phyloP scores from a whole-genome alignment of 2,888 invertebrate genomes.

The Cataglyphis cursor region DNA sequence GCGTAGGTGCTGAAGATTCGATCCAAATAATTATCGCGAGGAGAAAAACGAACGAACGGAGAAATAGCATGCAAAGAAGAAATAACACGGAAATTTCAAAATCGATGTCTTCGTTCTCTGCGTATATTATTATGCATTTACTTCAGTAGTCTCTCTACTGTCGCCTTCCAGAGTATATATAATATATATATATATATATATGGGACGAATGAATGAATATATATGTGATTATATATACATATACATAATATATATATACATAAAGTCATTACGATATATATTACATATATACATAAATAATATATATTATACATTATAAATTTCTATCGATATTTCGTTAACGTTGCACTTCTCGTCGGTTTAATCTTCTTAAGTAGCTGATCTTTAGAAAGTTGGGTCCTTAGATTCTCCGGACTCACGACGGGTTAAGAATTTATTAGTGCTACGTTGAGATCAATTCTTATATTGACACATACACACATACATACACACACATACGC shows the following conservation, averaged over 20 bases:
- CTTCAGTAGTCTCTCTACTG: conserved; percentile 84
- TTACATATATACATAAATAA: conserved; percentile 68
- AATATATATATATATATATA: conserved; percentile 60
- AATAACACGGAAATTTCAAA: conserved; percentile 55
- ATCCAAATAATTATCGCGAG: conserved; percentile 21
- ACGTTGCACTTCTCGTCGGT: conserved; percentile 75
- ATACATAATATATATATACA: conserved; percentile 44
- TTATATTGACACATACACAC: conserved; percentile 16
- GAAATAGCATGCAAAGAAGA: conserved; percentile 14
- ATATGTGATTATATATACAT: conserved; percentile 63
- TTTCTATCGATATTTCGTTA: conserved; percentile 79
- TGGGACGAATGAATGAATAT: conserved; percentile 64
- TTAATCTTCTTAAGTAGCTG: conserved; percentile 69
- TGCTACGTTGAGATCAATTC: conserved; percentile 30
- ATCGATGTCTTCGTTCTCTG: conserved; percentile 77
- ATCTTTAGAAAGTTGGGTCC: conserved; percentile 45
- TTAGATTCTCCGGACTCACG: conserved; percentile 44
- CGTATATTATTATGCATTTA: conserved; percentile 83
- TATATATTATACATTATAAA: conserved; percentile 71
- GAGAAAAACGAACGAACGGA: conserved; percentile 14
- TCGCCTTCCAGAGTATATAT: conserved; percentile 83
- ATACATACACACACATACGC: not conserved
- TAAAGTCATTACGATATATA: conserved; percentile 54
- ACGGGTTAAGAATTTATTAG: conserved; percentile 56
- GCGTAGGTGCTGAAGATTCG: conserved; percentile 46